phyloP scores from a whole-genome alignment of 92 coral and sea anemone genomes.

The Palythoa caribaeorum region DNA sequence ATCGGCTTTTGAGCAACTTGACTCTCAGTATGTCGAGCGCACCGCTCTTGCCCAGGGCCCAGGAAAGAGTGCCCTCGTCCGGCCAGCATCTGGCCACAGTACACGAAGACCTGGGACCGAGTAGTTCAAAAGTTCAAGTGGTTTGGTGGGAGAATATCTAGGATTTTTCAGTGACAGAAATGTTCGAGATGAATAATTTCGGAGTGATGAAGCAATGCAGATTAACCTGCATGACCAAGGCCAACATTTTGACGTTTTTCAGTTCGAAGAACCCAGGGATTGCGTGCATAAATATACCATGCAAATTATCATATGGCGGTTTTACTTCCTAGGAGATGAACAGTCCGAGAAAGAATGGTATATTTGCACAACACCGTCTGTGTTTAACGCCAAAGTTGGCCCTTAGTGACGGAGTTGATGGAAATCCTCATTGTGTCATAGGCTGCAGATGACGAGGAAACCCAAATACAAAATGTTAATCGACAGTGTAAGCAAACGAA shows the following conservation, averaged over 20 bases:
- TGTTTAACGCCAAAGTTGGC: not conserved
- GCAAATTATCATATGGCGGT: not conserved
- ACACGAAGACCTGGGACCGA: too few relatives aligned
- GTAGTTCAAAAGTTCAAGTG: too few relatives aligned
- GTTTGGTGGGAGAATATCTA: too few relatives aligned
- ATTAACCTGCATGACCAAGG: not conserved
- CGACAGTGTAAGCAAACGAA: too few relatives aligned
- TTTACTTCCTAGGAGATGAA: conserved; percentile 30
- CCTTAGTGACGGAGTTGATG: conserved; percentile 22
- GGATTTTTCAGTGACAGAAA: too few relatives aligned
- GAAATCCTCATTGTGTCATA: not conserved
- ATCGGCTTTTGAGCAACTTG: too few relatives aligned
- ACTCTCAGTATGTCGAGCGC: too few relatives aligned
- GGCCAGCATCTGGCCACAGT: too few relatives aligned
- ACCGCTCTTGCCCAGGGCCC: too few relatives aligned
- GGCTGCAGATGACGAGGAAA: not conserved
- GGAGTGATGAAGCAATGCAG: too few relatives aligned
- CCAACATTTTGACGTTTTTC: not conserved
- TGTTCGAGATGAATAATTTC: too few relatives aligned
- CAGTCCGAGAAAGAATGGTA: conserved; percentile 16
- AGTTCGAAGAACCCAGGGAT: not conserved
- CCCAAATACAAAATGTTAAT: not conserved
- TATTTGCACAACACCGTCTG: conserved; percentile 27
- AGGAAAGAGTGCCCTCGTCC: too few relatives aligned
- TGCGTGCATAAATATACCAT: not conserved